A percentile compares a stretch with the other conserved stretches of the same genome.
phyloP scores from a whole-genome alignment of 2,888 invertebrate genomes.

The Brachylomia viminalis region DNA sequence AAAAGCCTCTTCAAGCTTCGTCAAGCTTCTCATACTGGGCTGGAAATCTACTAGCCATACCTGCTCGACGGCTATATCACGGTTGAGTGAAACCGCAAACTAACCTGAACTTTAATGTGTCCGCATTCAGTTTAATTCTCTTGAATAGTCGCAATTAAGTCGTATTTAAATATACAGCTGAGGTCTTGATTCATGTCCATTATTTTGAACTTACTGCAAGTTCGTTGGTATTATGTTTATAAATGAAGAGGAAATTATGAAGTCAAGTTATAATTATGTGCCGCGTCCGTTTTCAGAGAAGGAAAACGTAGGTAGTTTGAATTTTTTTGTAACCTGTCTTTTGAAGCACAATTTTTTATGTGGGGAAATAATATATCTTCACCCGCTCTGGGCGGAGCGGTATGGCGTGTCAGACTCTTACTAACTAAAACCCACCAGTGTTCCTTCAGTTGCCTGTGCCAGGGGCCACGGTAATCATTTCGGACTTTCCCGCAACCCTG shows the following conservation, averaged over 20 bases:
- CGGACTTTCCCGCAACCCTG: no score
- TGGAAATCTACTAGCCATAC: background rate
- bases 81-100: constrained; percentile 27
- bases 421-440: no score
- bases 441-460: no score
- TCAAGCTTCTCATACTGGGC: background rate
- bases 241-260: background rate
- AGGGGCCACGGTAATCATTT: no score
- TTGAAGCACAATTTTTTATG: background rate
- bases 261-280: background rate
- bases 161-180: background rate
- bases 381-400: no score
- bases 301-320: background rate
- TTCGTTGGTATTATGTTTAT: background rate
- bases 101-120: constrained; percentile 32
- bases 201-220: background rate
- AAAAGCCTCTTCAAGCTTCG: no score
- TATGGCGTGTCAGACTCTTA: no score
- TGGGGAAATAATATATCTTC: no score
- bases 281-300: background rate
- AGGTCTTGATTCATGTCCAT: background rate
- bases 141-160: constrained; percentile 20
- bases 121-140: constrained; percentile 31
- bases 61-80: constrained; percentile 11
- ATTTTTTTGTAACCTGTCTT: background rate